phyloP scores from a whole-genome alignment of 2,113 vertebrate genomes.

The Bungarus multicinctus region DNA sequence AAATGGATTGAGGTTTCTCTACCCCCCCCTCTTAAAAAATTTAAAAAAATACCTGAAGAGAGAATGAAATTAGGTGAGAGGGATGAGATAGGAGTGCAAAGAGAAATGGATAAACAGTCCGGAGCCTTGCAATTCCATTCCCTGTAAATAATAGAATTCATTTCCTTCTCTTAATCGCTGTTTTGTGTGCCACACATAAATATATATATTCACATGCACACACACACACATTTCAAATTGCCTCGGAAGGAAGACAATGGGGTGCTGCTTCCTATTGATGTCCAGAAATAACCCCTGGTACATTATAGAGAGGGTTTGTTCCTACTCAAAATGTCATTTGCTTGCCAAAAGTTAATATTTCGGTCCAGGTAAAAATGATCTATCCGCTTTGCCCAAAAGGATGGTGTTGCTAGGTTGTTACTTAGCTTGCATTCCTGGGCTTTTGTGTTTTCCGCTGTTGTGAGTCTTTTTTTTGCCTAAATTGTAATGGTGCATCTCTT shows the following conservation, averaged over 20 bases:
- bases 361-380: background rate
- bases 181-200: conserved; percentile 6
- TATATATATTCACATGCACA: background rate
- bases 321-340: background rate
- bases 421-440: background rate
- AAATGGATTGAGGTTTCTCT: conserved; percentile 46
- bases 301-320: background rate
- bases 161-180: conserved; percentile 45
- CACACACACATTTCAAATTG: background rate
- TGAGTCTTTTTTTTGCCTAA: background rate
- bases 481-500: background rate
- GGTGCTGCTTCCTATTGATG: accelerated
- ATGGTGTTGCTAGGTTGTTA: background rate
- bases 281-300: background rate
- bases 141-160: conserved; percentile 33
- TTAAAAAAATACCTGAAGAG: background rate
- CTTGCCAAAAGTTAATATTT: background rate
- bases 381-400: background rate
- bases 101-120: conserved; percentile 19
- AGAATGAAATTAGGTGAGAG: conserved; percentile 32
- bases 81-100: background rate
- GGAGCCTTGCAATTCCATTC: conserved; percentile 33
- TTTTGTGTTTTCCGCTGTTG: background rate
- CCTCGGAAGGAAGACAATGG: background rate
- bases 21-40: conserved; percentile 9